Base-by-base conservation (phyloP, 1,140 invertebrate species). In the Drosophila bocki region DNA sequence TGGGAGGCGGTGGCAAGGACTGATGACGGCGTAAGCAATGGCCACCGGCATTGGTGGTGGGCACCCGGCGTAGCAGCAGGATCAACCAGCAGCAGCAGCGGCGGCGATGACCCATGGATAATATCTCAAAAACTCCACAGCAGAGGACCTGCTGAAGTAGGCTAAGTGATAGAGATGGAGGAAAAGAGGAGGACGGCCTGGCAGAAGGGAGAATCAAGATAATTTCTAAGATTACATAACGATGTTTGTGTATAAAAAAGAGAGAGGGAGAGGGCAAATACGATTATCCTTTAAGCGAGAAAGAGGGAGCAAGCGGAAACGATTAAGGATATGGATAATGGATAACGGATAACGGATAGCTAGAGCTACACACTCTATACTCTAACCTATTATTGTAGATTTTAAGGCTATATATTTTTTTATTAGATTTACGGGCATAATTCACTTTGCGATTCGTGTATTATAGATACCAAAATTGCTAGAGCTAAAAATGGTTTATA, bases 391-490 rank as follows among this genome's bases (percentile, higher is more conserved):
- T 12, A 69, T 45, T 45, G 33, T 70, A 70, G 47, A 39, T 17
- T 29, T 1, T 56, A 22, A 78, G 39, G 44, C 41, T 78, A 70
- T 78, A 70, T 76, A 79, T 79, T 78, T 79, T 79, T 79, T 79
- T 78, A 79, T 64, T 79, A 78, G 67, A 72, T 64, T 78, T 78
- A 71, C 53, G 75, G 76, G 75, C 71, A 75, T 62, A 78, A 78
- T 53, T 71, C 47, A 79, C 65, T 78, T 78, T 57, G 76, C 75
- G 64, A 72, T 79, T 71, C 75, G 75, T 79, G 75, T 78, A 79
- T 79, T 78, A 71, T 78, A 78, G 76, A 78, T 78, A 78, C 76
- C 76, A 78, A 78, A 85, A 78, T 80, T 51, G 50, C 64, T 70
- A 76, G 54, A 78, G 48, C 64, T 67, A 59, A 60, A 58, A 71